Percentiles rank a stretch among this genome's conserved stretches.
Conservation (phyloP, 2,797 vertebrate species). For the Margarornis squamiger region DNA sequence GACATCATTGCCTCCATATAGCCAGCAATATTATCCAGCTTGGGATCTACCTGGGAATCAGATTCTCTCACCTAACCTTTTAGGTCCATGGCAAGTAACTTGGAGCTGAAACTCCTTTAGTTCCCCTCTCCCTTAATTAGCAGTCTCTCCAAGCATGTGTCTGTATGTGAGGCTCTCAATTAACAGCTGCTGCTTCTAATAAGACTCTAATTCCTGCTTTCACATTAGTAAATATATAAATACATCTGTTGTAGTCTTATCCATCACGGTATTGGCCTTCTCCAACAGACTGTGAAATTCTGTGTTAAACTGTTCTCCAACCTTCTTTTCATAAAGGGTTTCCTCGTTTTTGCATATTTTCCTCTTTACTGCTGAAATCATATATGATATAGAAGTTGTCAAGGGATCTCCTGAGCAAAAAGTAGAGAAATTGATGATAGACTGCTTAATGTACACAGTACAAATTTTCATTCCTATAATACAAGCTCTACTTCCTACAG, state of each 20-base stretch:
- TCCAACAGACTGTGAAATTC: background rate
- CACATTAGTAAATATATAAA: slow-evolving; percentile 22
- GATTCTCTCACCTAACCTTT: background rate
- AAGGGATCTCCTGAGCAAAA: background rate
- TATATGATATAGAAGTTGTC: background rate
- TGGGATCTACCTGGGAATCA: background rate
- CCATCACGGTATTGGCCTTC: slow-evolving; percentile 16
- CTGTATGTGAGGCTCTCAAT: background rate
- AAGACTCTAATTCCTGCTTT: slow-evolving; percentile 10
- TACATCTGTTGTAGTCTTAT: background rate
- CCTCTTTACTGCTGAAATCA: background rate
- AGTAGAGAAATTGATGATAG: background rate
- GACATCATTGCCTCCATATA: background rate
- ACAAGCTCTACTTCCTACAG: background rate
- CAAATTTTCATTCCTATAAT: background rate
- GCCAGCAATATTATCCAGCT: background rate
- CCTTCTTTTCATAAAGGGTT: background rate
- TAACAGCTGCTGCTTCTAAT: slow-evolving; percentile 43
- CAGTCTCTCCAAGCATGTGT: background rate
- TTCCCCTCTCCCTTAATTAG: background rate
- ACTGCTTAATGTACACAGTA: background rate
- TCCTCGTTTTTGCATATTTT: background rate
- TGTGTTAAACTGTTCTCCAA: background rate
- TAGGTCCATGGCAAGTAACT: background rate
- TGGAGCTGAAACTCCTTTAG: background rate